phyloP scores from a whole-genome alignment of 2,113 vertebrate species.

The Dipodomys spectabilis region DNA sequence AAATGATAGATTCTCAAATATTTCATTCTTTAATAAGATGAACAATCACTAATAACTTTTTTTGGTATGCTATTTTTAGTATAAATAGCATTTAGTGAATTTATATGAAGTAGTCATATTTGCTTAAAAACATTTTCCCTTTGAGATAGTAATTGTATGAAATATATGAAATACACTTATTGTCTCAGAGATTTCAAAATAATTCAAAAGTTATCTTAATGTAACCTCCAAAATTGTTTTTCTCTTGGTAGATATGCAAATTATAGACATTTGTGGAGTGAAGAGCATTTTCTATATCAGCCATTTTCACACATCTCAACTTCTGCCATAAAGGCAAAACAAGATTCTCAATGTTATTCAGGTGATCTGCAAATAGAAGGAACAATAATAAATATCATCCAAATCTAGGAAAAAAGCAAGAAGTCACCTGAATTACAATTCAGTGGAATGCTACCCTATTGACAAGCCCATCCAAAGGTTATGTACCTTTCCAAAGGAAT shows the following conservation, averaged over 20 bases:
- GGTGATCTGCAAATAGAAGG: background rate
- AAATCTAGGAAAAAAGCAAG: background rate
- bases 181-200: slow-evolving; percentile 36
- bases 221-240: background rate
- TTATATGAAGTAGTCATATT: background rate
- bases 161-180: background rate
- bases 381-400: background rate
- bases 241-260: background rate
- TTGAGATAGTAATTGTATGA: background rate
- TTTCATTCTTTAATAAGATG: background rate
- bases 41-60: background rate
- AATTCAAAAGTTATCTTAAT: background rate
- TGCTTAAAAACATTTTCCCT: background rate
- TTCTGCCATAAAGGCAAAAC: background rate
- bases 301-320: background rate
- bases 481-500: background rate
- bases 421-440: background rate
- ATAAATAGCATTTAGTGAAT: background rate
- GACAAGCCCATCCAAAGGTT: fast-evolving
- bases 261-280: background rate
- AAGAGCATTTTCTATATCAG: background rate
- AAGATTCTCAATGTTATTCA: background rate
- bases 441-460: background rate
- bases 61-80: background rate
- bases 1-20: background rate